Conservation (phyloP, 2,113 vertebrate genomes). For the Acrocephalus arundinaceus region DNA sequence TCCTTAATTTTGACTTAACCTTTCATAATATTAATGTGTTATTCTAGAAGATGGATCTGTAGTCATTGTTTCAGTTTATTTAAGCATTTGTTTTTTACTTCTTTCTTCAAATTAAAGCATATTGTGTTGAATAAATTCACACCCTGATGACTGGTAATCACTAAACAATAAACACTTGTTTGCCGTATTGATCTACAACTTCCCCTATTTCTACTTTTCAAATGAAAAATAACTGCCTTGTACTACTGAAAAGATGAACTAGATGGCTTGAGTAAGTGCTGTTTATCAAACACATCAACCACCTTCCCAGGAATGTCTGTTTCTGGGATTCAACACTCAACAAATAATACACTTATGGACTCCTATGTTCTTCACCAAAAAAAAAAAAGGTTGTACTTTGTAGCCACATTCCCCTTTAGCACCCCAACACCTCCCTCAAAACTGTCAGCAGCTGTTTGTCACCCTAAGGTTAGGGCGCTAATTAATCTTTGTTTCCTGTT, state of each 20-base stretch:
- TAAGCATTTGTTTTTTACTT: background rate
- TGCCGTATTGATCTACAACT: slow-evolving; percentile 3
- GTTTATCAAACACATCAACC: background rate
- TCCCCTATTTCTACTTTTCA: background rate
- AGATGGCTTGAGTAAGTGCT: background rate
- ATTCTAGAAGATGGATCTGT: background rate
- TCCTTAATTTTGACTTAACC: background rate
- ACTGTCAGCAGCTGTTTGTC: background rate
- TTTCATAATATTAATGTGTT: background rate
- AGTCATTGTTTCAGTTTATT: background rate
- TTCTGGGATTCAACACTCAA: background rate
- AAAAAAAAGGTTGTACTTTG: background rate
- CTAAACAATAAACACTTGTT: slow-evolving; percentile 43
- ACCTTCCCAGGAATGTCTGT: background rate
- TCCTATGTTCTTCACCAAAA: background rate
- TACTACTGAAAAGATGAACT: background rate
- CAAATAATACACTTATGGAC: background rate
- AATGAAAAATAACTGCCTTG: background rate
- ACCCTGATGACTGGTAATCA: background rate
- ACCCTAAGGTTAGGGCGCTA: accelerated
- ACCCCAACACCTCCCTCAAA: background rate
- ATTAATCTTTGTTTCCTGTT: background rate
- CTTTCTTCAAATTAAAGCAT: background rate
- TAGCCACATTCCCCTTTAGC: background rate
- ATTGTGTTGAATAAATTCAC: background rate